Evolutionary conservation across 2,797 vertebrate species (phyloP), one percentile per base, ranked within the genome.

Genomic region (Melanotaenia pygmaea): DNA sequence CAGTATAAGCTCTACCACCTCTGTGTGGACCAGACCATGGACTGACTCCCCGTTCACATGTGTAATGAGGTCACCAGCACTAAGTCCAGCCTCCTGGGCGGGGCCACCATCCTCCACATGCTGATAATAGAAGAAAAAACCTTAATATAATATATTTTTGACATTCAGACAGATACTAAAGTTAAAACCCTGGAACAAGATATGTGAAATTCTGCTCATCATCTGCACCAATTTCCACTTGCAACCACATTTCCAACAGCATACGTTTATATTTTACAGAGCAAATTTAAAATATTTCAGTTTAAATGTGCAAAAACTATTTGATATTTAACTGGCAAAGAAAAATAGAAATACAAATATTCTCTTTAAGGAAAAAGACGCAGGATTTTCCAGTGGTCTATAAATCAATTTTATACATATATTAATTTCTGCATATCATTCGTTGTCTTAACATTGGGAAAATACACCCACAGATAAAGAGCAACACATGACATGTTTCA

Each of bases 1-100:
- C 34, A 98, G 94, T 79, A 98, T 98, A 71, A 98, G 95, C 84
- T 98, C 97, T 56, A 98, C 97, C 22, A 98, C 97, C 83, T 98
- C 97, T 0, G 97, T 97, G 75, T 98, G 97, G 56, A 98, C 97
- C 89, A 98, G 89, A n/a, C 97, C 97, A 0, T 98, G 96, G 62
- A 98, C 97, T 0, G 97, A 96, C 79, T 98, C 97, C 14, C 96
- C 96, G 0, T 98, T 98, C 68, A 98, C 97, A 2, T 98, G 97
- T 2, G 97, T 98, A 85, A 98, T 98, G 75, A 98, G 96, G 82
- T 98, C 97, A 22, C 97, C 97, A 0, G 96, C 96, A 45, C 93
- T 95, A 3, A 98, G 95, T 57, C 97, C 97, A 0, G 96, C 96
- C 51, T 97, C 97, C 63, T 98, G 95, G 59, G 97, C 96, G 0